These are phyloP conservation scores for Bombyx huttoni DNA, from an alignment of 2,888 invertebrate species.

Conservation along the genomic window DNA sequence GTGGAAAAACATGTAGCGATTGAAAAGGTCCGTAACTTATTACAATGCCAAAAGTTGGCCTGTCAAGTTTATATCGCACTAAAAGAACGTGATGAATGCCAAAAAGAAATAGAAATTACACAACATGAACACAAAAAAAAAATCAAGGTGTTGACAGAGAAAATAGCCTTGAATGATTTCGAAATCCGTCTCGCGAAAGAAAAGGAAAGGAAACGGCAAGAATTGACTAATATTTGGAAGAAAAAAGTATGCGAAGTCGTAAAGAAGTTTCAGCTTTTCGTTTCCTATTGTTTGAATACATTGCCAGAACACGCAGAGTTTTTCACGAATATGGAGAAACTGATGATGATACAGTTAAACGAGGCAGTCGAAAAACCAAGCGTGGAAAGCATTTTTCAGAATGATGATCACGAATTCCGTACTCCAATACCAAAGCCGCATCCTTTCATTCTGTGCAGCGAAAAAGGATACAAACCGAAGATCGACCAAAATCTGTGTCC, in stretches of 20 bases:
- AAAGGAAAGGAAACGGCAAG: slow-evolving; percentile 29
- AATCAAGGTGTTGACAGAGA: slow-evolving; percentile 26
- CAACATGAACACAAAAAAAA: slow-evolving; percentile 36
- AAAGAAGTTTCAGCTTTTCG: slow-evolving; percentile 50
- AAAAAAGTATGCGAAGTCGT: slow-evolving; percentile 52
- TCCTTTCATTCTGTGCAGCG: slow-evolving; percentile 49
- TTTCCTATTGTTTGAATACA: slow-evolving; percentile 40
- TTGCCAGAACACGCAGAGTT: slow-evolving; percentile 56
- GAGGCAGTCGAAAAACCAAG: slow-evolving; percentile 35
- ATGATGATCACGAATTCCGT: slow-evolving; percentile 21
- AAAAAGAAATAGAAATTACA: slow-evolving; percentile 28
- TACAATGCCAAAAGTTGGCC: slow-evolving; percentile 52
- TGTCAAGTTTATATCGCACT: slow-evolving; percentile 57
- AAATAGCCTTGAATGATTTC: slow-evolving; percentile 31
- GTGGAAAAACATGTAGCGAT: slow-evolving; percentile 47
- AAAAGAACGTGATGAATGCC: slow-evolving; percentile 46
- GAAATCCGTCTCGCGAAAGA: slow-evolving; percentile 32
- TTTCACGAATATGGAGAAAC: slow-evolving; percentile 53
- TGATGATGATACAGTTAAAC: slow-evolving; percentile 50
- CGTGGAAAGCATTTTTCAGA: slow-evolving; percentile 36
- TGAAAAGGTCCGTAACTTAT: slow-evolving; percentile 37
- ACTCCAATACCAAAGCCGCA: slow-evolving; percentile 35
- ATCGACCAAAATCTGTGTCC: slow-evolving; percentile 40
- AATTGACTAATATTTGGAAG: slow-evolving; percentile 39
- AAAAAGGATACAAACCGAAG: slow-evolving; percentile 32